A percentile compares a stretch with the other conserved stretches of the same genome.
Conservation (phyloP, 2,113 vertebrate genomes). For the Fulmarus glacialis region DNA sequence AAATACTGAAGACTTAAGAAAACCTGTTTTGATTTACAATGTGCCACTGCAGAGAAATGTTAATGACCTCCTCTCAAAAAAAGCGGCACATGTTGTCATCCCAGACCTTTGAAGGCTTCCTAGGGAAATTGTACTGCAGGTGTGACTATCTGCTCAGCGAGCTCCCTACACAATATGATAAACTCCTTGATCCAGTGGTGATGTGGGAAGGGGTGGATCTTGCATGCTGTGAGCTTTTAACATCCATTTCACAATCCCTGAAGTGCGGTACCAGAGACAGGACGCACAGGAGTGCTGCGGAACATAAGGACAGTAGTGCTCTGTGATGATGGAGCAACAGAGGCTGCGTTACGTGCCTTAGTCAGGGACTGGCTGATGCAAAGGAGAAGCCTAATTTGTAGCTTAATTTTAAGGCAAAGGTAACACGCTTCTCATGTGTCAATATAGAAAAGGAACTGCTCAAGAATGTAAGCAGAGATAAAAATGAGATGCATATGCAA, state of each 20-base stretch:
- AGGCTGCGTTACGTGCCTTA: neutral
- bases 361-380: neutral
- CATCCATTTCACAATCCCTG: neutral
- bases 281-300: neutral
- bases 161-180: neutral
- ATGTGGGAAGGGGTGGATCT: neutral
- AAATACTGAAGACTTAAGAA: neutral
- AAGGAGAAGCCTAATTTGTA: neutral
- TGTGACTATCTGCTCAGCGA: neutral
- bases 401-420: neutral
- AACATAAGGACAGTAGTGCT: neutral
- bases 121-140: neutral
- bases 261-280: neutral
- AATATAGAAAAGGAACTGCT: neutral
- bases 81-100: neutral
- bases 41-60: neutral
- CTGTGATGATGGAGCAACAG: neutral
- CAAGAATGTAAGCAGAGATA: neutral
- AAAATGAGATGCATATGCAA: neutral
- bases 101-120: neutral
- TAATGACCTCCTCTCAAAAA: neutral
- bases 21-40: neutral
- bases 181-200: neutral
- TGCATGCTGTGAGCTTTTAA: neutral
- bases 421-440: neutral